Evolutionary conservation across 2,113 vertebrate species (phyloP), one percentile per base, ranked within the genome.

Genomic region (Hydropotes inermis): DNA sequence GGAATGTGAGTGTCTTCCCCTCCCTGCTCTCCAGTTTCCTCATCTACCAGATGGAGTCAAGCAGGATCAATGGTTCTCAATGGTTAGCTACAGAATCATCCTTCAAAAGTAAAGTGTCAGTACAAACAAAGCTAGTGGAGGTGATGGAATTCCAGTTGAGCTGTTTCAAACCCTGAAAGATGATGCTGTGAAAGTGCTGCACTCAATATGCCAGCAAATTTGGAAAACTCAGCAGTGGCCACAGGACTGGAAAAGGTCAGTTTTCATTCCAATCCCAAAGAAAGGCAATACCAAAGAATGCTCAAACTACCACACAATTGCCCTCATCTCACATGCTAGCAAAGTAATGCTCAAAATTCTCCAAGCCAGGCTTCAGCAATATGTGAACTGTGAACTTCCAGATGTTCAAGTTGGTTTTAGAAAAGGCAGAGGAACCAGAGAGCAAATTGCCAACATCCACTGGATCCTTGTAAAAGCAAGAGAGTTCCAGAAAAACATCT

Each of bases 371-470:
- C 33, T 67, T 67, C 33, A 67, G 64, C 17, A 67, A 36, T 67
- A 67, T 2, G 0, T 36, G 64, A 36, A 67, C 8, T 0, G 0
- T 36, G n/a, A 67, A 67, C 8, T 36, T 21, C 17, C 64, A 5
- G 17, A 36, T 36, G 64, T 36, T 67, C 33, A 67, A 36, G 64
- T 1, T 67, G 17, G 33, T 67, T 36, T 67, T 67, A 36, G 64
- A 67, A 19, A 67, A 36, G 64, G 33, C 64, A 67, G 64, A 67
- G 64, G 64, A 67, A 67, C 33, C 33, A 67, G 64, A 67, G 33
- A 36, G 5, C 33, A 36, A 67, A 21, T 67, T 67, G 33, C 33
- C 17, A 67, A 10, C 4, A 67, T 67, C 17, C 2, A 0, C 17
- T 67, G 64, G 64, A 36, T 67, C 33, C 36, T 1, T 0, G 2